A percentile compares a stretch with the other conserved stretches of the same genome.
Conservation (phyloP, 2,797 vertebrate species). For the Channallabes apus region DNA sequence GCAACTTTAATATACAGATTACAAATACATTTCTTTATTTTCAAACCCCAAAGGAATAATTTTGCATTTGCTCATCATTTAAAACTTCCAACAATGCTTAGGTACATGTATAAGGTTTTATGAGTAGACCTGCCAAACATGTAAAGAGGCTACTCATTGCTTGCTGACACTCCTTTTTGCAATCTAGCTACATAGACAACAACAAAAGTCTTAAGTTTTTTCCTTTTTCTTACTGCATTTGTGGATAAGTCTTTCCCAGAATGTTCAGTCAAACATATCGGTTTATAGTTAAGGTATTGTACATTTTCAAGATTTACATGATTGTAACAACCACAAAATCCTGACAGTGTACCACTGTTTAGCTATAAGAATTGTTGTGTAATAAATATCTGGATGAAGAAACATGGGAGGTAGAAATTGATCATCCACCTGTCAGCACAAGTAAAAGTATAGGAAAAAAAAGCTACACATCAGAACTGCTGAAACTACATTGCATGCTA, state of each 20-base stretch:
- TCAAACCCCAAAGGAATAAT: neutral
- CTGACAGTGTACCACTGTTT: too few relatives aligned
- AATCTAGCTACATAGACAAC: neutral
- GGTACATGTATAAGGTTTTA: too few relatives aligned
- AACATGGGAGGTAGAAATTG: neutral
- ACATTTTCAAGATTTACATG: neutral
- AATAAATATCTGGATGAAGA: neutral
- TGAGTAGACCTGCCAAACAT: neutral
- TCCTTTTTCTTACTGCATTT: neutral
- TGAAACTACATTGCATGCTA: neutral
- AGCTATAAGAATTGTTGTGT: neutral
- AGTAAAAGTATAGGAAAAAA: neutral
- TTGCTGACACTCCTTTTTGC: too few relatives aligned
- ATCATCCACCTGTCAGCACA: neutral
- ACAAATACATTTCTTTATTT: neutral
- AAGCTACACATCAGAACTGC: neutral
- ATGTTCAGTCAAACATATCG: neutral
- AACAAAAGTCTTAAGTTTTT: neutral
- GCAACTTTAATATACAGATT: neutral
- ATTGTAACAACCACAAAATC: neutral
- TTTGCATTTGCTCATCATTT: neutral
- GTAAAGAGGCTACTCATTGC: neutral
- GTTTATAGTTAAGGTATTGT: neutral
- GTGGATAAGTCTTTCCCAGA: neutral
- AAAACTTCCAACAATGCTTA: neutral